Base-by-base conservation (phyloP, 64 coral and sea anemone species). In the Catalaphyllia jardinei region DNA sequence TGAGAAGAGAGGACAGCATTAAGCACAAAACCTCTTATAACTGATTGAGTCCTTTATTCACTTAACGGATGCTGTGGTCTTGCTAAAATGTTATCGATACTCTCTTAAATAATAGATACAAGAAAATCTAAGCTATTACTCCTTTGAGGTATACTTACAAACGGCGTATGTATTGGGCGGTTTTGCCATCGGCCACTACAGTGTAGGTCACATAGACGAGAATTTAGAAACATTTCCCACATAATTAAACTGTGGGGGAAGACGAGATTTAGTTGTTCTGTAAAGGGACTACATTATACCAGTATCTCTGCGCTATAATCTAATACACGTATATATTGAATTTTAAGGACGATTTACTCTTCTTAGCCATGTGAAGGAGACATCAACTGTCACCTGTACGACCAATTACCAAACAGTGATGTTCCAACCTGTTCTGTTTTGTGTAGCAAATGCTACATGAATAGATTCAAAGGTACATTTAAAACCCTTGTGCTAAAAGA, bases 71-170 rank as follows among this genome's bases (percentile, higher is more conserved):
- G 31, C 19, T 83, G 31, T 65, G 61, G 31, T 11, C 71, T 85
- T 24, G 20, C 81, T 85, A 85, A 67, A 85, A 85, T 51, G 63
- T 85, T 20, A 85, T 85, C 71, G 81, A 85, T 85, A 71, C 81
- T 85, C 63, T 71, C 22, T 71, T 85, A 50, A 85, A 69, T 71
- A 71, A 71, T 67, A 71, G 81, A 67, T 85, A 20, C 14, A 14
- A 85, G 10, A 25, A 35, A 31, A 30, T 80, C 30, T 83, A 29
- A 59, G 14, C 20, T 81, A 38, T 81, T 35, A 33, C 29, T 63
- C 79, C 42, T 46, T 61, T 81, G 55, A 22, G 22, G 2, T 79
- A 29, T 60, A 54, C n/a, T 79, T 59, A 76, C 73, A 17, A 42
- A 42, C 54, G 54, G 65, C 65, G 65, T 11, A 11, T 67, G 24